Conservation (phyloP, 2,113 vertebrate species). For the Oryzias curvinotus region DNA sequence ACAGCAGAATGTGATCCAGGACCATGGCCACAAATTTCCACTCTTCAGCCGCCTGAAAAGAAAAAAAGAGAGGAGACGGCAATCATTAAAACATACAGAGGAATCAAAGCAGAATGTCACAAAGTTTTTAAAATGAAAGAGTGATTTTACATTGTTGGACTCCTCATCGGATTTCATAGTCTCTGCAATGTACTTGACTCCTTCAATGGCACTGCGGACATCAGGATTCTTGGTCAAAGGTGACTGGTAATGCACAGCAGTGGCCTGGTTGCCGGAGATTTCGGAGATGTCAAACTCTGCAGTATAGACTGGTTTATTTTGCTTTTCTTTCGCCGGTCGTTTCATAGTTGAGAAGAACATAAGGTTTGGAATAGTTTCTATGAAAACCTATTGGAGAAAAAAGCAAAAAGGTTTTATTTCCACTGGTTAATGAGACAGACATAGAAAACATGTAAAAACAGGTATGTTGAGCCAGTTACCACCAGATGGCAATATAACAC, state of each 20-base stretch:
- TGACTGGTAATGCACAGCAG: constrained; percentile 84
- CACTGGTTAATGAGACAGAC: background rate
- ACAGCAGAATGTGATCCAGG: constrained; percentile 93
- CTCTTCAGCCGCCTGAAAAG: constrained; percentile 91
- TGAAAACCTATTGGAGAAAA: constrained; percentile 83
- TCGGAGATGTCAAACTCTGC: constrained; percentile 93
- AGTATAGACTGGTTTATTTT: constrained; percentile 81
- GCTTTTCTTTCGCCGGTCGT: constrained; percentile 86
- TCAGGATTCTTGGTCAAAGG: constrained; percentile 90
- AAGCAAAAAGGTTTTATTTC: background rate
- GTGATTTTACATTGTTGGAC: constrained; percentile 85
- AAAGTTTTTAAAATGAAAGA: background rate
- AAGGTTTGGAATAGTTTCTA: constrained; percentile 90
- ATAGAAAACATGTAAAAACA: background rate
- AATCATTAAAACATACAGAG: background rate
- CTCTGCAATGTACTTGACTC: constrained; percentile 94
- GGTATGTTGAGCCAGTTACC: constrained; percentile 1
- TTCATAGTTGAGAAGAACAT: constrained; percentile 99
- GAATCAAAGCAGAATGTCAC: background rate
- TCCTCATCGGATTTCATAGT: constrained; percentile 95
- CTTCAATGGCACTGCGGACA: constrained; percentile 93
- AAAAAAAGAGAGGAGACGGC: constrained; percentile 70
- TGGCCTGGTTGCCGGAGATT: constrained; percentile 88
- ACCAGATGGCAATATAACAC: constrained; percentile 63
- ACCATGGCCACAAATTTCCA: constrained; percentile 99